A percentile compares a stretch with the other conserved stretches of the same genome.
Conservation (phyloP, 2,113 vertebrate genomes). For the Phalacrocorax carbo region DNA sequence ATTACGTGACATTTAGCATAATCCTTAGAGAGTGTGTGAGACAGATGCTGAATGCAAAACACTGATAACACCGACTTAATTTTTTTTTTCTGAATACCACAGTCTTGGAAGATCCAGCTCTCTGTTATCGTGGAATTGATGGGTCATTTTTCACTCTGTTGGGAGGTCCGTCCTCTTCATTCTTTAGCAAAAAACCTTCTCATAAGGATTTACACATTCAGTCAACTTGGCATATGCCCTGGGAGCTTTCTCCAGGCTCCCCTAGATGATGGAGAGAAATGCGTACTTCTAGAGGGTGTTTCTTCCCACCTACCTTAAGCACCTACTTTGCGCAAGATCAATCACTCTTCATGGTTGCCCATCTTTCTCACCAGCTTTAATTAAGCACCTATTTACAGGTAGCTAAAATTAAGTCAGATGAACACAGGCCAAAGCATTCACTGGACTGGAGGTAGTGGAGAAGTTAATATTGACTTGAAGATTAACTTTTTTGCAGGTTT, state of each 20-base stretch:
- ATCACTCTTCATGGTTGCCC: not conserved
- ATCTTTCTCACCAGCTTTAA: not conserved
- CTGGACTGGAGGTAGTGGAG: not conserved
- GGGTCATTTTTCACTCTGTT: slow-evolving; percentile 34
- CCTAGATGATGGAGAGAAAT: not conserved
- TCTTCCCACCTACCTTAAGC: not conserved
- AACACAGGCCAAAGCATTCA: not conserved
- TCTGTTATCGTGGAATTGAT: not conserved
- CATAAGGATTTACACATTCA: not conserved
- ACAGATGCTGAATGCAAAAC: slow-evolving; percentile 48
- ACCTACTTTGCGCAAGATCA: not conserved
- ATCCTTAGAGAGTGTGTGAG: slow-evolving; percentile 44
- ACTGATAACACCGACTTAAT: not conserved
- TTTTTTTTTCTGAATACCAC: not conserved
- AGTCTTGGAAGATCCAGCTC: slow-evolving; percentile 6
- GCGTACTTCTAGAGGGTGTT: not conserved
- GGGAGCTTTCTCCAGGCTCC: not conserved
- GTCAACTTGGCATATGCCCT: not conserved
- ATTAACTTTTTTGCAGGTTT: not conserved
- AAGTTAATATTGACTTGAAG: not conserved
- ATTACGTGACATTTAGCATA: slow-evolving; percentile 35
- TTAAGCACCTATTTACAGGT: not conserved
- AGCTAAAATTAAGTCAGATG: not conserved
- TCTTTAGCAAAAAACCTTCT: not conserved
- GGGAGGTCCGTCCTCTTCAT: not conserved